phyloP scores from a whole-genome alignment of 1,140 invertebrate genomes.

The Pissodes strobi region DNA sequence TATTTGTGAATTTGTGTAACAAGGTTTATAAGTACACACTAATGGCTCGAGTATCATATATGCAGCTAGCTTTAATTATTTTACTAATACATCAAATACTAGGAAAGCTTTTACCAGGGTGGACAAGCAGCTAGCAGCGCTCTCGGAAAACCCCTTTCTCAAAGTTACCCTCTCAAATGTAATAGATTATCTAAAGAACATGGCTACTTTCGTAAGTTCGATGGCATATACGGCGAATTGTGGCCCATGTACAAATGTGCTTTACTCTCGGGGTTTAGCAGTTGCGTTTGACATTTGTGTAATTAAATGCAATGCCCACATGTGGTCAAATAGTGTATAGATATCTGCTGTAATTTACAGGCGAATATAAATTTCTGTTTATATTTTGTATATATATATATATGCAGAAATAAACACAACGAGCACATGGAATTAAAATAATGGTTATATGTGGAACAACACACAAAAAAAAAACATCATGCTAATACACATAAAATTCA shows the following conservation, averaged over 20 bases:
- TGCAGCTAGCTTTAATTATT: too few relatives aligned
- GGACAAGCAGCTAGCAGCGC: not conserved
- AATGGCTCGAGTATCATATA: too few relatives aligned
- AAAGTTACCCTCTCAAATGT: slow-evolving; percentile 24
- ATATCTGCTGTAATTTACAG: too few relatives aligned
- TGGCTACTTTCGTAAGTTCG: slow-evolving; percentile 28
- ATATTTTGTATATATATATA: too few relatives aligned
- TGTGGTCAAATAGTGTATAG: slow-evolving; percentile 46
- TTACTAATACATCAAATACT: not conserved
- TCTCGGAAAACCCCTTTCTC: slow-evolving; percentile 5
- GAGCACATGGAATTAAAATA: too few relatives aligned
- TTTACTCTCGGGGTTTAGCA: slow-evolving; percentile 36
- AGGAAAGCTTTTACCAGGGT: not conserved
- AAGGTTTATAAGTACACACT: too few relatives aligned
- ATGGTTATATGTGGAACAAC: too few relatives aligned
- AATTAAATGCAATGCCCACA: slow-evolving; percentile 50
- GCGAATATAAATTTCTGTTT: too few relatives aligned
- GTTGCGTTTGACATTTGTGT: slow-evolving; percentile 47
- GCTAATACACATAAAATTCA: too few relatives aligned
- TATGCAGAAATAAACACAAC: too few relatives aligned
- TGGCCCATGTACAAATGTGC: slow-evolving; percentile 29
- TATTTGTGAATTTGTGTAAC: too few relatives aligned
- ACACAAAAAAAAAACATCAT: too few relatives aligned
- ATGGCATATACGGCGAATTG: slow-evolving; percentile 27
- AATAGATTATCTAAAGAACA: slow-evolving; percentile 31